These are phyloP conservation scores for Anabacerthia variegaticeps DNA, from an alignment of 2,797 vertebrate species.

Conservation along the genomic window DNA sequence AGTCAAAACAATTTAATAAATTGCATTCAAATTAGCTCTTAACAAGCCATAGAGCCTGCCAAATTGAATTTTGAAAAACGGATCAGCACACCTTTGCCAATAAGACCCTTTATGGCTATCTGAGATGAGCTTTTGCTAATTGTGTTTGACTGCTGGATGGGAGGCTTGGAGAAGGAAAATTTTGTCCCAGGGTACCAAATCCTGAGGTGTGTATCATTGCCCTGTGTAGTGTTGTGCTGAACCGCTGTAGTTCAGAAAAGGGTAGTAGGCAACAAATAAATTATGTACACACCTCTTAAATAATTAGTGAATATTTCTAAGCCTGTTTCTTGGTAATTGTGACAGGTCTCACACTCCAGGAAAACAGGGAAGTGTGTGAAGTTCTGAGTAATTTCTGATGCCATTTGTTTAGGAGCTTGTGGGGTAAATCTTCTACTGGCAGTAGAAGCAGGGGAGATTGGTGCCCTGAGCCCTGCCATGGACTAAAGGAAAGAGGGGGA, in stretches of 20 bases:
- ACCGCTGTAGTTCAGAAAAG: not conserved
- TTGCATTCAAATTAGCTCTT: not conserved
- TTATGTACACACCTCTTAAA: not conserved
- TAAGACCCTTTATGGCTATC: not conserved
- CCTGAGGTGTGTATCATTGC: not conserved
- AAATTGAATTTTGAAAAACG: not conserved
- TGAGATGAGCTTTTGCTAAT: not conserved
- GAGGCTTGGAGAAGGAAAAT: not conserved
- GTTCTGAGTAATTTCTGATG: not conserved
- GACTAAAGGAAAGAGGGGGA: not conserved
- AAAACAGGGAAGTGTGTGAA: not conserved
- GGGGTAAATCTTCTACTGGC: not conserved
- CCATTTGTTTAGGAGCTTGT: not conserved
- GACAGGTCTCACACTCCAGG: not conserved
- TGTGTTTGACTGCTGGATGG: not conserved
- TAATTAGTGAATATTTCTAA: not conserved
- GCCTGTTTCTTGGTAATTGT: not conserved
- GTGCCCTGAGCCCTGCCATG: accelerated
- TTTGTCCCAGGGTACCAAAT: not conserved
- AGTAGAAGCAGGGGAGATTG: not conserved
- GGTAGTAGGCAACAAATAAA: slow-evolving; percentile 4
- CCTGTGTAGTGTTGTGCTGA: not conserved
- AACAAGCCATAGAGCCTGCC: not conserved
- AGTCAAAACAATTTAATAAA: not conserved
- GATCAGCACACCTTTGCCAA: not conserved